phyloP scores from a whole-genome alignment of 2,797 vertebrate genomes.

The Emys orbicularis region DNA sequence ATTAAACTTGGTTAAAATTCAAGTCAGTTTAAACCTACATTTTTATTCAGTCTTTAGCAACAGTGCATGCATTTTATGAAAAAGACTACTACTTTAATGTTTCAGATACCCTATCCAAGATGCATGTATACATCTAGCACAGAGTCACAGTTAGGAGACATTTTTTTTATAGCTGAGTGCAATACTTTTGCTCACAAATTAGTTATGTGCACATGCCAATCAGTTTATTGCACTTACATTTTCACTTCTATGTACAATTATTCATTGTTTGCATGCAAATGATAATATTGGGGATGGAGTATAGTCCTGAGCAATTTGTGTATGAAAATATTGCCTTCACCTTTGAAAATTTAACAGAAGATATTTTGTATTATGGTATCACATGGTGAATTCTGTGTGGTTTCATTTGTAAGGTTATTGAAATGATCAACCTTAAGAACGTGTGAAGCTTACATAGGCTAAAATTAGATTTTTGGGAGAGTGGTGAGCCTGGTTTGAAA shows the following conservation, averaged over 20 bases:
- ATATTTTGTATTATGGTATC: background rate
- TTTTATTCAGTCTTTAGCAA: background rate
- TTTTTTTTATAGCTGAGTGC: accelerated
- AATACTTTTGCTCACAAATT: background rate
- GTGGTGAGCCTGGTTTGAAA: background rate
- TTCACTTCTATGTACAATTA: background rate
- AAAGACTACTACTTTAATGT: background rate
- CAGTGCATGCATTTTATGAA: background rate
- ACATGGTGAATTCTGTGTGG: background rate
- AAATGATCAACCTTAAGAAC: background rate
- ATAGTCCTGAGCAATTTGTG: background rate
- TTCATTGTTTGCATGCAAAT: background rate
- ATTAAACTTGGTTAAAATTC: background rate
- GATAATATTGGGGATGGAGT: background rate
- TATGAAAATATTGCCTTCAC: background rate
- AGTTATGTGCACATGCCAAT: background rate
- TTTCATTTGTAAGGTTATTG: background rate
- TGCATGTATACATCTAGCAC: background rate
- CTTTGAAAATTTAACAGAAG: background rate
- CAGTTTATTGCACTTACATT: background rate
- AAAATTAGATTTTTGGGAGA: background rate
- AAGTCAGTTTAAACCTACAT: background rate
- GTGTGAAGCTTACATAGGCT: background rate
- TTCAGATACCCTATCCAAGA: background rate
- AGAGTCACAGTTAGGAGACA: background rate